These are phyloP conservation scores for Bettongia penicillata DNA, from an alignment of 2,113 vertebrate genomes.

Conservation along the genomic window DNA sequence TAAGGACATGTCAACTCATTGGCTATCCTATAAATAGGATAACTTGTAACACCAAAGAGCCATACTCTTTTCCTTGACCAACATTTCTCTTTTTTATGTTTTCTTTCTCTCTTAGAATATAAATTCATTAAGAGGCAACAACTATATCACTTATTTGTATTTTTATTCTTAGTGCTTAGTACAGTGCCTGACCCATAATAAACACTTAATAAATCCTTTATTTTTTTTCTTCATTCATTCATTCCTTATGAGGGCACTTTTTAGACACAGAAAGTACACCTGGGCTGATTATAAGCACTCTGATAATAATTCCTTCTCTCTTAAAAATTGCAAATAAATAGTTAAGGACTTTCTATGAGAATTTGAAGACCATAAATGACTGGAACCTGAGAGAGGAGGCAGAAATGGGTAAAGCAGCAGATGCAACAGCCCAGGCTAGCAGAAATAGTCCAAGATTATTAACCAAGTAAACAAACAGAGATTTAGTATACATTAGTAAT, in stretches of 20 bases:
- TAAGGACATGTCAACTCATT: no score
- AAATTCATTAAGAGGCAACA: neutral
- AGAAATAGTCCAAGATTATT: neutral
- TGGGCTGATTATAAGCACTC: neutral
- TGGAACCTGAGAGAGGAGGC: neutral
- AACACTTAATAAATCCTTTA: neutral
- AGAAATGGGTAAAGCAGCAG: neutral
- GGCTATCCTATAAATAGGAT: no score
- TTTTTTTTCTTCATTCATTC: neutral
- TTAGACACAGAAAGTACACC: neutral
- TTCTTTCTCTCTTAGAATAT: neutral
- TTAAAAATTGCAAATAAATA: neutral
- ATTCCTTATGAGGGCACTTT: neutral
- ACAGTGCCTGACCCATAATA: neutral
- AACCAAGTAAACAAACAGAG: neutral
- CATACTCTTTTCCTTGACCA: neutral
- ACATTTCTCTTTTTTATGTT: neutral
- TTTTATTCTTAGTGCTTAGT: neutral
- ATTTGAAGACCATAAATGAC: neutral
- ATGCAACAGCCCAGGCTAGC: neutral
- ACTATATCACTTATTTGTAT: neutral
- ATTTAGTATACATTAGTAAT: neutral
- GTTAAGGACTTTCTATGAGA: neutral
- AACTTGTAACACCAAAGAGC: no score
- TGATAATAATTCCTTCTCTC: neutral